Evolutionary conservation across 2,113 vertebrate genomes (phyloP).

Genomic region (Mormyrus iriodes): DNA sequence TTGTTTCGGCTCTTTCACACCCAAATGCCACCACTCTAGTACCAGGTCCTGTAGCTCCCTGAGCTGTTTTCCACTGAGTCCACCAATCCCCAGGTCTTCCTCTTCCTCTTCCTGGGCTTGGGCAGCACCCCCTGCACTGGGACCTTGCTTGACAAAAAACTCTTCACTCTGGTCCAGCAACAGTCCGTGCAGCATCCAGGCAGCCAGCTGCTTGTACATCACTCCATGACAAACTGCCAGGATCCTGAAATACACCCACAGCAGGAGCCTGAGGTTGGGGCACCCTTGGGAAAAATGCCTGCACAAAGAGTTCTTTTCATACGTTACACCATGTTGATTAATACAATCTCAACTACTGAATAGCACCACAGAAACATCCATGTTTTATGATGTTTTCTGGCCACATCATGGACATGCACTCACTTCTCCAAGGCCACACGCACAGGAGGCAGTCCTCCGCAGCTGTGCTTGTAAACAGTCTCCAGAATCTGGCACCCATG

Average conservation of each 20-base stretch:
- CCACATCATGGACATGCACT: conserved; percentile 28
- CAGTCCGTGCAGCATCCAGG: conserved; percentile 95
- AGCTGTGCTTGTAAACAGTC: conserved; percentile 91
- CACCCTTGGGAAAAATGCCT: background rate
- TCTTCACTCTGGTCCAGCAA: conserved; percentile 92
- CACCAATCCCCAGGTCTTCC: conserved; percentile 90
- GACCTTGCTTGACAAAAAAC: conserved; percentile 92
- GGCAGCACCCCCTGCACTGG: conserved; percentile 72
- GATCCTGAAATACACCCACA: conserved; percentile 63
- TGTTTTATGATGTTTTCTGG: background rate
- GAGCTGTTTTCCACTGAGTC: conserved; percentile 90
- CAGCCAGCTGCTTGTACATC: conserved; percentile 97
- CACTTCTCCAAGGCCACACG: conserved; percentile 93
- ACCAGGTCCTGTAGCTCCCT: conserved; percentile 93
- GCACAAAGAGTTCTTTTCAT: background rate
- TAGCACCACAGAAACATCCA: background rate
- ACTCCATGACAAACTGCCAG: conserved; percentile 91
- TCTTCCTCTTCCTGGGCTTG: conserved; percentile 79
- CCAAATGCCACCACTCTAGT: conserved; percentile 22
- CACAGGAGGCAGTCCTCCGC: conserved; percentile 88
- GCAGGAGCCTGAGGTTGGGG: background rate
- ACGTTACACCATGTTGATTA: background rate
- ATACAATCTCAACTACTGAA: background rate
- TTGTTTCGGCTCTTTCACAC: background rate
- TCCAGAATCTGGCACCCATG: conserved; percentile 96